Evolutionary conservation across 2,888 invertebrate species (phyloP).

Genomic region (Apeira syringaria): DNA sequence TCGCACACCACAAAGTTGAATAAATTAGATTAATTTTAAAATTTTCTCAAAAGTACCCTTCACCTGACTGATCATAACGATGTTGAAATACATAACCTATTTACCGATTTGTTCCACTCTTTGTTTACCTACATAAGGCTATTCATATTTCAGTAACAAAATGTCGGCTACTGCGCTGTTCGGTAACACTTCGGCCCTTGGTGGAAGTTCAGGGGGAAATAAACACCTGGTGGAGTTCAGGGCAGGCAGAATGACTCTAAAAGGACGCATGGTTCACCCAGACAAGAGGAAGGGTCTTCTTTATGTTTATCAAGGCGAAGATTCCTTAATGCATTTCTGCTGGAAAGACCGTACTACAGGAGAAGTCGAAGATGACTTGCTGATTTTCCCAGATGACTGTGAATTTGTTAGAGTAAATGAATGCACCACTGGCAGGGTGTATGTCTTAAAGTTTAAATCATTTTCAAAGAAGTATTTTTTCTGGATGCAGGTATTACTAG

Average conservation of each 20-base stretch:
- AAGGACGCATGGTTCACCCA: constrained; percentile 96
- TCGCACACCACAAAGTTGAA: too few relatives aligned
- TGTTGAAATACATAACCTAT: too few relatives aligned
- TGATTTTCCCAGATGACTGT: constrained; percentile 99
- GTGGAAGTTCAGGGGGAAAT: constrained; percentile 91
- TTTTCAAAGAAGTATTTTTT: constrained; percentile 97
- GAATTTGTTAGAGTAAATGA: constrained; percentile 97
- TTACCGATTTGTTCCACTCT: too few relatives aligned
- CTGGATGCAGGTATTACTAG: constrained; percentile 97
- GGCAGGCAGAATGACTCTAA: constrained; percentile 97
- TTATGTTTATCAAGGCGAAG: constrained; percentile 98
- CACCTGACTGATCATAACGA: too few relatives aligned
- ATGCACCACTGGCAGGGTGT: constrained; percentile 98
- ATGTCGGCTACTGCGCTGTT: constrained; percentile 89
- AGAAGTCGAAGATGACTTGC: constrained; percentile 97
- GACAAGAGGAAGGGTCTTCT: constrained; percentile 97
- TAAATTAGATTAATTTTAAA: too few relatives aligned
- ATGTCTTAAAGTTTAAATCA: constrained; percentile 97
- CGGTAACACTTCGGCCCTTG: constrained; percentile 89
- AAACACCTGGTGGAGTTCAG: constrained; percentile 97
- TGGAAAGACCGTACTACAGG: constrained; percentile 99
- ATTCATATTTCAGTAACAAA: constrained; percentile 27
- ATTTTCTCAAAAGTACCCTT: too few relatives aligned
- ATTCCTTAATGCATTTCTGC: constrained; percentile 99
- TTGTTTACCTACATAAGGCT: too few relatives aligned